Evolutionary conservation across 2,113 vertebrate species (phyloP).

Genomic region (Eulemur rufifrons): DNA sequence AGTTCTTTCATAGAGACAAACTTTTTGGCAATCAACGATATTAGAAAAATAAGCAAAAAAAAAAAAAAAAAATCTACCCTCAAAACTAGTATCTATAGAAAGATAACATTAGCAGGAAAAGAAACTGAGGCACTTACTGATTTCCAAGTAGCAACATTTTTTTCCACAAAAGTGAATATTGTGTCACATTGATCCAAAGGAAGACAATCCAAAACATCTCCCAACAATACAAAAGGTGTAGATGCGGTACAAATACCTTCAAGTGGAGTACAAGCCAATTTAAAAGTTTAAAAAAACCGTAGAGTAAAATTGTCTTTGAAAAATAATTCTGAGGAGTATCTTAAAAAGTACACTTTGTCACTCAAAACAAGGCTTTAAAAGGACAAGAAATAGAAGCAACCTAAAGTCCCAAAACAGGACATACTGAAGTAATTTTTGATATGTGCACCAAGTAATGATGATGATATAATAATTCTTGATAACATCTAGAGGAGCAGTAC

Average conservation of each 20-base stretch:
- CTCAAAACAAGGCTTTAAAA: constrained; percentile 18
- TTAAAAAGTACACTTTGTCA: neutral
- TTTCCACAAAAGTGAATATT: constrained; percentile 98
- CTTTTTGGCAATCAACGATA: constrained; percentile 20
- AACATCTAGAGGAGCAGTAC: neutral
- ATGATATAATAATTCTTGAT: neutral
- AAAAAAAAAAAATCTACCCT: neutral
- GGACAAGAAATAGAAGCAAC: constrained; percentile 23
- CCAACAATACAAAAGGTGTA: constrained; percentile 95
- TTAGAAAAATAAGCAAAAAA: constrained; percentile 19
- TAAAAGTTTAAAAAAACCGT: constrained; percentile 20
- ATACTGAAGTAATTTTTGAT: neutral
- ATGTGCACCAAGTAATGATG: neutral
- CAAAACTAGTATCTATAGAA: neutral
- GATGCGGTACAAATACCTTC: constrained; percentile 97
- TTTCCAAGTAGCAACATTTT: constrained; percentile 99
- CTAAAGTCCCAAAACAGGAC: neutral
- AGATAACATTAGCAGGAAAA: constrained; percentile 24
- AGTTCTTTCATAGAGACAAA: constrained; percentile 10
- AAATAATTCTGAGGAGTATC: constrained; percentile 35
- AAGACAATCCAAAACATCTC: constrained; percentile 97
- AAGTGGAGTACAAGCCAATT: constrained; percentile 48
- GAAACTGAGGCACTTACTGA: constrained; percentile 87
- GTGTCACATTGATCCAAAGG: constrained; percentile 97
- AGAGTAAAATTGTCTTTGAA: neutral